Conservation (phyloP, 2,888 invertebrate genomes). For the Protonemura montana region DNA sequence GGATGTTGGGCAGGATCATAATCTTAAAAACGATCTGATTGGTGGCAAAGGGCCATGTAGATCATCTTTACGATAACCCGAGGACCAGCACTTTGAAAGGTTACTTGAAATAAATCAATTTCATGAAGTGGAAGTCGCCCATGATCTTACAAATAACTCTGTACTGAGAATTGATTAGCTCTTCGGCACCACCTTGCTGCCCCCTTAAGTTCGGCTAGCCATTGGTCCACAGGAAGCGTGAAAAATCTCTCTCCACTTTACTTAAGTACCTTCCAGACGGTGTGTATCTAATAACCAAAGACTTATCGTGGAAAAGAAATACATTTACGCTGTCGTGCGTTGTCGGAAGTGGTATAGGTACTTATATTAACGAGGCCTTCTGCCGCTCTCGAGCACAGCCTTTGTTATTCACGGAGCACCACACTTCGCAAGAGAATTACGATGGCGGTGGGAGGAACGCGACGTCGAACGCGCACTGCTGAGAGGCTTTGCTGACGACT, state of each 20-base stretch:
- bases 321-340: not conserved
- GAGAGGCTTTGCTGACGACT: not conserved
- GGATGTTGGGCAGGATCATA: not conserved
- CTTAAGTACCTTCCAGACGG: not conserved
- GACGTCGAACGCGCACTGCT: not conserved
- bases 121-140: not conserved
- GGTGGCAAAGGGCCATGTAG: not conserved
- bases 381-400: not conserved
- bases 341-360: conserved; percentile 7
- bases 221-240: not conserved
- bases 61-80: not conserved
- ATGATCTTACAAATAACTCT: not conserved
- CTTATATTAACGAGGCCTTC: not conserved
- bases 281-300: conserved; percentile 12
- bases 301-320: not conserved
- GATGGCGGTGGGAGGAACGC: not conserved
- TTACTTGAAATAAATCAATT: not conserved
- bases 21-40: not conserved
- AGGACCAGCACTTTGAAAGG: not conserved
- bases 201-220: not conserved
- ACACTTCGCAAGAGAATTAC: not conserved
- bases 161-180: not conserved
- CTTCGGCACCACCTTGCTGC: not conserved
- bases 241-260: not conserved
- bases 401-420: not conserved